Percentiles rank a stretch among this genome's conserved stretches.
These are phyloP conservation scores for Prosapia bicincta DNA, from an alignment of 2,888 invertebrate genomes.

Conservation along the genomic window DNA sequence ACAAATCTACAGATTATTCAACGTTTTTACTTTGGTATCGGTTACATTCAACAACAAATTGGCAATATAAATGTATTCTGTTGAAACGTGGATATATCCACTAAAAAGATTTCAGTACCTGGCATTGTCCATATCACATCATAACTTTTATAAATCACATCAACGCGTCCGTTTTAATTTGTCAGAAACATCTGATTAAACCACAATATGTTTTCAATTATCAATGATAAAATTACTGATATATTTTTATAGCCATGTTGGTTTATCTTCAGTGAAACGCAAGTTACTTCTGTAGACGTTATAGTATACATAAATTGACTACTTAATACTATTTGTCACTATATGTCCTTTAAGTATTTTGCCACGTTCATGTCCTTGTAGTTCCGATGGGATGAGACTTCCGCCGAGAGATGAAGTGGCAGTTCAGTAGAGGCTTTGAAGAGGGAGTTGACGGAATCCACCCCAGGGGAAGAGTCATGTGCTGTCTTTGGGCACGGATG, in stretches of 20 bases:
- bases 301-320: not conserved
- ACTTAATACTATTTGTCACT: not conserved
- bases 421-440: constrained; percentile 41
- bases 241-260: not conserved
- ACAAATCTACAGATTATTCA: constrained; percentile 26
- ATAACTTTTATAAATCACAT: not conserved
- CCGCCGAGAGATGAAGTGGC: constrained; percentile 8
- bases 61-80: constrained; percentile 8
- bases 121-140: not conserved
- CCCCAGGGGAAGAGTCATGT: constrained; percentile 88
- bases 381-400: not conserved
- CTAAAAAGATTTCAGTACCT: no score
- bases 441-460: constrained; percentile 59
- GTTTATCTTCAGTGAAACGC: no score
- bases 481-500: constrained; percentile 50
- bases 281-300: not conserved
- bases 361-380: not conserved
- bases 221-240: not conserved
- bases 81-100: not conserved
- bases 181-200: not conserved
- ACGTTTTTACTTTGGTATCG: constrained; percentile 34
- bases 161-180: not conserved
- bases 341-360: no score
- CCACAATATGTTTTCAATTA: not conserved
- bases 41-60: constrained; percentile 29